Conservation (phyloP, 2,888 invertebrate species). For the Agriopis aurantiaria region DNA sequence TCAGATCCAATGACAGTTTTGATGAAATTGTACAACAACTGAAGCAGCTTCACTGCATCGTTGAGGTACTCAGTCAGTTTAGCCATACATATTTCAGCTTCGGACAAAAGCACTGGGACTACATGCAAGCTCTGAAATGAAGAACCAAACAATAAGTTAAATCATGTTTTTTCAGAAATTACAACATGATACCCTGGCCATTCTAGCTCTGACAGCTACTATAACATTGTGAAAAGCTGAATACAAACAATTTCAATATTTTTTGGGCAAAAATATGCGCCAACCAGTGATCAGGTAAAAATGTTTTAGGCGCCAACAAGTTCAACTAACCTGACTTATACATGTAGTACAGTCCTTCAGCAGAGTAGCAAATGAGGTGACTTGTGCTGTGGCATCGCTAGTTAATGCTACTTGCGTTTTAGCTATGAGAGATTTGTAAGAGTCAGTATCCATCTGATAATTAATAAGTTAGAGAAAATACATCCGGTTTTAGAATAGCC, state of each 20-base stretch:
- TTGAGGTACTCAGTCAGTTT: conserved; percentile 60
- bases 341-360: conserved; percentile 65
- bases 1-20: conserved; percentile 63
- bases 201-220: no score
- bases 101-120: conserved; percentile 53
- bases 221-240: no score
- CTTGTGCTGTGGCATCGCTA: conserved; percentile 41
- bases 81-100: conserved; percentile 47
- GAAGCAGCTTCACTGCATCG: conserved; percentile 62
- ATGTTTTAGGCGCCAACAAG: no score
- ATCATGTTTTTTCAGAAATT: no score
- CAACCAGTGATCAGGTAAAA: no score
- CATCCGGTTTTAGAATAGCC: background rate
- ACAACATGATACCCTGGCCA: no score
- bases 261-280: no score
- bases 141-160: conserved; percentile 4
- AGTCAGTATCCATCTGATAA: conserved; percentile 49
- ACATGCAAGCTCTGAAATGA: conserved; percentile 66
- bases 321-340: conserved; percentile 62
- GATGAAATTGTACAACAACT: conserved; percentile 63
- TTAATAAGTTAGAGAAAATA: conserved; percentile 40
- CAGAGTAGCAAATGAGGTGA: conserved; percentile 52
- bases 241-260: no score
- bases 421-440: conserved; percentile 59
- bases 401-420: conserved; percentile 59